phyloP scores from a whole-genome alignment of 2,888 invertebrate species.

The Azorinus chamasolen region DNA sequence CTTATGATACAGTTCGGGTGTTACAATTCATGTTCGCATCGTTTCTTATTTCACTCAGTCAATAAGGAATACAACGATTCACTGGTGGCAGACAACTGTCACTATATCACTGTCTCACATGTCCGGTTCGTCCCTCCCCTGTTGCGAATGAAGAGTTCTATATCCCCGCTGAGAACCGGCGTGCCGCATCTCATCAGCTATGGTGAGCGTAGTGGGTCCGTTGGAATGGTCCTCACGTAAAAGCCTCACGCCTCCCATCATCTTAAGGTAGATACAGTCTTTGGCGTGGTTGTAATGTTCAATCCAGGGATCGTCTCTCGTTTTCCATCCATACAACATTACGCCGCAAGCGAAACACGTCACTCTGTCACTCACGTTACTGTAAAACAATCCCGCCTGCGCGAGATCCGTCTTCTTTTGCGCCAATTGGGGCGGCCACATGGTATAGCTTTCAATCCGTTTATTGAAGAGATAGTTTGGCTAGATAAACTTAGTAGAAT shows the following conservation, averaged over 20 bases:
- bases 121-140: too few relatives aligned
- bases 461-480: neutral
- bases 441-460: neutral
- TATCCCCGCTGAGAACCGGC: too few relatives aligned
- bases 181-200: too few relatives aligned
- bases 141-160: too few relatives aligned
- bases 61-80: too few relatives aligned
- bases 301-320: slow-evolving; percentile 5
- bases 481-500: neutral
- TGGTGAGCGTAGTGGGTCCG: too few relatives aligned
- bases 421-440: slow-evolving; percentile 1
- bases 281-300: slow-evolving; percentile 9
- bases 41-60: too few relatives aligned
- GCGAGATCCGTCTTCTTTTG: neutral
- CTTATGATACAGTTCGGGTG: too few relatives aligned
- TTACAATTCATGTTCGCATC: too few relatives aligned
- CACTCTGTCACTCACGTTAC: slow-evolving; percentile 1
- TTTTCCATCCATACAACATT: neutral
- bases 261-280: slow-evolving; percentile 6
- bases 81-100: too few relatives aligned
- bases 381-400: slow-evolving; percentile 11
- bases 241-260: slow-evolving; percentile 4
- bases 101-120: too few relatives aligned
- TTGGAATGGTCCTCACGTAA: too few relatives aligned
- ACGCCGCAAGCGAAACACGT: slow-evolving; percentile 10